Conservation (phyloP, 2,888 invertebrate genomes). For the Drosophila anceps region DNA sequence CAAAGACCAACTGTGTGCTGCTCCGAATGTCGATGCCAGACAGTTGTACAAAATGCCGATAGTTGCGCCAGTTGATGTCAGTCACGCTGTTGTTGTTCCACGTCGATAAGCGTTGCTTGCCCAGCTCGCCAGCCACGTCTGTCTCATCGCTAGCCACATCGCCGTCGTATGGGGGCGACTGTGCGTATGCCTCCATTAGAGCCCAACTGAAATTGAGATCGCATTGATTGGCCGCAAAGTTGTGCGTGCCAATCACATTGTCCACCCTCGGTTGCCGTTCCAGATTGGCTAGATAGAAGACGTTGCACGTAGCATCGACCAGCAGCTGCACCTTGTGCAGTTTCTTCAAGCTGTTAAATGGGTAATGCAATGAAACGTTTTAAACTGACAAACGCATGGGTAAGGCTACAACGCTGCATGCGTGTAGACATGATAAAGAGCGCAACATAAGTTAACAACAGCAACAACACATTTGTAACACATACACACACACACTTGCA, state of each 20-base stretch:
- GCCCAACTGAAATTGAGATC: conserved; percentile 85
- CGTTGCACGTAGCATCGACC: conserved; percentile 82
- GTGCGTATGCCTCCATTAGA: conserved; percentile 83
- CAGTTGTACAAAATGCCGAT: conserved; percentile 84
- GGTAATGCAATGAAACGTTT: conserved; percentile 8
- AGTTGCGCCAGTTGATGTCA: conserved; percentile 82
- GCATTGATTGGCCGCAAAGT: conserved; percentile 85
- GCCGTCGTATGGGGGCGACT: conserved; percentile 30
- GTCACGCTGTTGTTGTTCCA: conserved; percentile 30
- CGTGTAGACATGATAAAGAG: conserved; percentile 6
- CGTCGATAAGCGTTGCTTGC: conserved; percentile 13
- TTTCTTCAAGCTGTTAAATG: conserved; percentile 83
- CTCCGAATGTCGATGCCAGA: conserved; percentile 95
- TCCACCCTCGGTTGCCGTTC: conserved; percentile 86
- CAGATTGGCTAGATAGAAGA: conserved; percentile 88
- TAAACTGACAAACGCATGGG: conserved; percentile 5
- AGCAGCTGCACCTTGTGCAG: conserved; percentile 84
- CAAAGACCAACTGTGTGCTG: conserved; percentile 95
- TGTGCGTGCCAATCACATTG: conserved; percentile 84
- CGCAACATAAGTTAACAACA: conserved; percentile 54
- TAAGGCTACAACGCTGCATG: conserved; percentile 9
- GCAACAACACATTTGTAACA: conserved; percentile 42
- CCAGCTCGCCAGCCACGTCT: conserved; percentile 10
- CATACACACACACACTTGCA: conserved; percentile 1
- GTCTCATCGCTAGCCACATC: conserved; percentile 10